A percentile compares a stretch with the other conserved stretches of the same genome.
Evolutionary conservation across 2,113 vertebrate species (phyloP).

Genomic region (Oreochromis aureus): DNA sequence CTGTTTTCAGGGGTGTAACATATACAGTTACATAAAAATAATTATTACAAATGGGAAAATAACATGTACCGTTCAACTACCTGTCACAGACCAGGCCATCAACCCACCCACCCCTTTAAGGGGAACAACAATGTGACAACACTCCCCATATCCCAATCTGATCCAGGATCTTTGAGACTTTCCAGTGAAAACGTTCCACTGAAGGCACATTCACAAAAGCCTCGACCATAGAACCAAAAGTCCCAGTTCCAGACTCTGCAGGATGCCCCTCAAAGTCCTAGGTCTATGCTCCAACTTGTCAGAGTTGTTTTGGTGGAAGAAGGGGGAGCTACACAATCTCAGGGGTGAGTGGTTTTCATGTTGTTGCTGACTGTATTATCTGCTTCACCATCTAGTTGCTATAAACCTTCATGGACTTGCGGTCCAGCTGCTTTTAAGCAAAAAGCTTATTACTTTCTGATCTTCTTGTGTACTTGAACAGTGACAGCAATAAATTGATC

Average conservation of each 20-base stretch:
- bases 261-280: background rate
- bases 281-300: background rate
- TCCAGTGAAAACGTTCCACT: background rate
- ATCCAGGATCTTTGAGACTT: background rate
- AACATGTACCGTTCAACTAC: background rate
- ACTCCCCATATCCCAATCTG: background rate
- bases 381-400: background rate
- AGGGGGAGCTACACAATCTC: background rate
- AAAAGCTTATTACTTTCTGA: background rate
- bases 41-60: background rate
- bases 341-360: background rate
- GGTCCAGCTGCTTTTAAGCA: background rate
- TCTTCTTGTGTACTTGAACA: background rate
- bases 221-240: background rate
- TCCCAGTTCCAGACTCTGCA: background rate
- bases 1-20: too few species aligned
- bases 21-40: too few species aligned
- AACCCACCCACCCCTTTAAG: background rate
- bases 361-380: background rate
- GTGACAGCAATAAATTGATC: background rate
- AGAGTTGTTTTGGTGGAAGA: background rate
- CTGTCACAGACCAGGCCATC: too few species aligned
- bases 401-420: background rate
- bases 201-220: background rate
- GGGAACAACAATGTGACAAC: background rate